phyloP scores from a whole-genome alignment of 2,797 vertebrate genomes.

The Thaleichthys pacificus region DNA sequence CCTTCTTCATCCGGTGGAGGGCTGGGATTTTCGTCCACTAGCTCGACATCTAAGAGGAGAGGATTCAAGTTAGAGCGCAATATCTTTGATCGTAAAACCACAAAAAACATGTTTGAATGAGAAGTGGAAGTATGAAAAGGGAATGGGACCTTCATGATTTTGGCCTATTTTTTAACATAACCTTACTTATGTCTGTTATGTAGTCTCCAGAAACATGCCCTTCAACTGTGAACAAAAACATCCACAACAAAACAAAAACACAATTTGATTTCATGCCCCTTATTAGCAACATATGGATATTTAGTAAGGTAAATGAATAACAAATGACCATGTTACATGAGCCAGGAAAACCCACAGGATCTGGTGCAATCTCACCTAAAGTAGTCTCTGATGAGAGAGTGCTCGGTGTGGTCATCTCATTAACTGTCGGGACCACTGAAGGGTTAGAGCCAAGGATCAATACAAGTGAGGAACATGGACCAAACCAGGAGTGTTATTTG shows the following conservation, averaged over 20 bases:
- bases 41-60: background rate
- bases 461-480: background rate
- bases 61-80: background rate
- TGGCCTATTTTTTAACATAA: background rate
- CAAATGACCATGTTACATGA: background rate
- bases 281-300: background rate
- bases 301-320: background rate
- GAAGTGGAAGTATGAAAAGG: background rate
- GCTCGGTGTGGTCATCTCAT: accelerated
- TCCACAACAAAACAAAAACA: background rate
- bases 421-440: background rate
- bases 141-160: background rate
- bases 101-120: background rate
- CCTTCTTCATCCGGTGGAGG: accelerated
- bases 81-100: background rate
- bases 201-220: background rate
- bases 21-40: accelerated
- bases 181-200: no score
- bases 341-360: background rate
- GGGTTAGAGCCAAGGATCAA: background rate
- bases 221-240: conserved; percentile 17
- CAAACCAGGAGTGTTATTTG: background rate
- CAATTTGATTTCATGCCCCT: background rate
- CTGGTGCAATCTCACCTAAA: conserved; percentile 14
- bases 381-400: accelerated